These are phyloP conservation scores for Ceratina australensis DNA, from an alignment of 1,140 invertebrate genomes.

Conservation along the genomic window DNA sequence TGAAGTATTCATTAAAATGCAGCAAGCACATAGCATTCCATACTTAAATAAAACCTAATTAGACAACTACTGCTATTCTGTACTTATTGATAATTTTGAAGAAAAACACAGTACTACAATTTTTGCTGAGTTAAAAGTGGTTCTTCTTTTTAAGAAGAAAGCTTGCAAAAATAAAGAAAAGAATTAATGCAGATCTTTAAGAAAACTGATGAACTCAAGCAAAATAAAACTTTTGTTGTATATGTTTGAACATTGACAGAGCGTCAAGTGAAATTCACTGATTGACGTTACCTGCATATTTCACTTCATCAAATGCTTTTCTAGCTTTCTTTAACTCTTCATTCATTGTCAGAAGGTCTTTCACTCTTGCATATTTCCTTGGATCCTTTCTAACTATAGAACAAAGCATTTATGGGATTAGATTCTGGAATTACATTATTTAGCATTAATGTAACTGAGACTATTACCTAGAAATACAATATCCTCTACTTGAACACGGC, in stretches of 20 bases:
- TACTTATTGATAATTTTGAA: slow-evolving; percentile 11
- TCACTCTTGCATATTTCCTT: slow-evolving; percentile 98
- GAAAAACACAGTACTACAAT: background rate
- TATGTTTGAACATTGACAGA: slow-evolving; percentile 13
- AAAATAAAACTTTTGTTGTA: slow-evolving; percentile 16
- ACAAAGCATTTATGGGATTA: slow-evolving; percentile 2
- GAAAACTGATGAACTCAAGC: slow-evolving; percentile 35
- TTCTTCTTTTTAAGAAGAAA: background rate
- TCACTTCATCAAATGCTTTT: slow-evolving; percentile 99
- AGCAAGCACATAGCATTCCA: slow-evolving; percentile 39
- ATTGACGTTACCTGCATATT: slow-evolving; percentile 86
- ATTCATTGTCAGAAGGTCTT: slow-evolving; percentile 98
- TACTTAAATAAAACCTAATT: slow-evolving; percentile 27
- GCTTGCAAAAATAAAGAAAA: slow-evolving; percentile 8
- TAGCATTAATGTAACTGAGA: no score
- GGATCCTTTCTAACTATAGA: slow-evolving; percentile 94
- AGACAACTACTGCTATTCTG: slow-evolving; percentile 24
- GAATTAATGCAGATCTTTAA: slow-evolving; percentile 30
- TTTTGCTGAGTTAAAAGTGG: background rate
- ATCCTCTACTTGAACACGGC: slow-evolving; percentile 98
- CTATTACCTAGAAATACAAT: slow-evolving; percentile 91
- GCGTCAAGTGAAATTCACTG: slow-evolving; percentile 57
- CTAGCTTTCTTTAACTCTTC: slow-evolving; percentile 99
- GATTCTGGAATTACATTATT: background rate
- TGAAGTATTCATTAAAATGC: slow-evolving; percentile 37